Base-by-base conservation (phyloP, 2,888 invertebrate genomes). In the Aproaerema taeniolella region DNA sequence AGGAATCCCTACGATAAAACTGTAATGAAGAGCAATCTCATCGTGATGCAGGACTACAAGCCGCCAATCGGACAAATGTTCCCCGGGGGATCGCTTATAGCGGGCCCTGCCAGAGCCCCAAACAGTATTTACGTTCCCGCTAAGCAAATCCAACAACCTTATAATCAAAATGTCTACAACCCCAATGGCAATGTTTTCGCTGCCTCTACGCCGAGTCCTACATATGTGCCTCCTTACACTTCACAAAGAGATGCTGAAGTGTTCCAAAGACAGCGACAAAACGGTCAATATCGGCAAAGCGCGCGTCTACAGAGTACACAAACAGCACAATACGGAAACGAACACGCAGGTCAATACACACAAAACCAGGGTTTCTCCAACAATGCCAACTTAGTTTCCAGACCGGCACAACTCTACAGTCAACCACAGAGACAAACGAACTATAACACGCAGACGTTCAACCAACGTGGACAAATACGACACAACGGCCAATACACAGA, bases 41-140 rank as follows among this genome's bases (percentile, higher is more conserved):
- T 85, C 9, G 69, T 77, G 0, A 81, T 83, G 77, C 87, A 87
- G 53, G 75, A 80, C 26, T 87, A 87, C 45, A 82, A 64, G 38
- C 80, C 86, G 11, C 86, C 85, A 2, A 56, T 59, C 3, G 79
- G 78, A 12, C 82, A 83, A 52, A 45, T 79, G 11, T 79, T 78
- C 39, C 76, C 77, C 0, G 82, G 77, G 29, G 77, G 68, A 31
- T 75, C 73, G 7, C 53, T 75, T 8, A 49, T 67, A 31, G 61
- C 69, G 10, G 66, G 69, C 7, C 69, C 70, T 1, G 75, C 80
- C 42, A 64, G 68, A 51, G 49, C 60, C 15, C 67, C 69, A 1
- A 75, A 61, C 40, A 77, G 74, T 42, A 52, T 76, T 10, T 74
- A 71, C 43, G 50, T 77, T 33, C 77, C 79, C 11, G 53, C 73